phyloP scores from a whole-genome alignment of 2,797 vertebrate genomes.

The Melanotaenia maccullochi region DNA sequence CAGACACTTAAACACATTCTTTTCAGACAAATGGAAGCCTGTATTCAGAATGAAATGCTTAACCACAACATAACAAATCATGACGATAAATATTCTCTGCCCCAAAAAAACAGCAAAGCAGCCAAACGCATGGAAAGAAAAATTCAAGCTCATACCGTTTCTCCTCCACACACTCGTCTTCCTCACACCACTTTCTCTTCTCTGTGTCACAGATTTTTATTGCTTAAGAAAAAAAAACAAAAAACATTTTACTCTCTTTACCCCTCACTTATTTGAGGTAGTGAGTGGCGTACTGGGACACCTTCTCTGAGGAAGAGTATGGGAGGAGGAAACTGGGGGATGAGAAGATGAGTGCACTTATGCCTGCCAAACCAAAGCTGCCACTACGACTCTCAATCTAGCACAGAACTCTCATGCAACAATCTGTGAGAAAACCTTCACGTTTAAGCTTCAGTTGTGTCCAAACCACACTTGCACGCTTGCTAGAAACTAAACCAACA shows the following conservation, averaged over 20 bases:
- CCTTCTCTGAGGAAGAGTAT: constrained; percentile 64
- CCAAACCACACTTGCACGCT: background rate
- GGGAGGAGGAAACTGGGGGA: constrained; percentile 68
- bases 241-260: constrained; percentile 29
- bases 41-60: constrained; percentile 21
- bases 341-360: constrained; percentile 34
- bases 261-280: constrained; percentile 54
- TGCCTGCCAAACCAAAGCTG: constrained; percentile 52
- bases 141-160: constrained; percentile 70
- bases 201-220: constrained; percentile 31
- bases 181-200: constrained; percentile 50
- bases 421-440: constrained; percentile 14
- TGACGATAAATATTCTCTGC: constrained; percentile 30
- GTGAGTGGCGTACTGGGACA: constrained; percentile 56
- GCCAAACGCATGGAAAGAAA: constrained; percentile 58
- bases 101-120: constrained; percentile 34
- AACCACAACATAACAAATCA: constrained; percentile 39
- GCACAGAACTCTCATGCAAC: constrained; percentile 23
- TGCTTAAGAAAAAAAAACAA: constrained; percentile 8
- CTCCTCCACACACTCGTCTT: constrained; percentile 55
- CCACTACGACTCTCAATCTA: constrained; percentile 38
- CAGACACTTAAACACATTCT: constrained; percentile 18
- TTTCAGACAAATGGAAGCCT: constrained; percentile 41
- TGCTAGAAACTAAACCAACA: constrained; percentile 5
- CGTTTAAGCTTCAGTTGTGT: background rate